These are phyloP conservation scores for Taenioides sp. DNA, from an alignment of 2,797 vertebrate species.

Conservation along the genomic window DNA sequence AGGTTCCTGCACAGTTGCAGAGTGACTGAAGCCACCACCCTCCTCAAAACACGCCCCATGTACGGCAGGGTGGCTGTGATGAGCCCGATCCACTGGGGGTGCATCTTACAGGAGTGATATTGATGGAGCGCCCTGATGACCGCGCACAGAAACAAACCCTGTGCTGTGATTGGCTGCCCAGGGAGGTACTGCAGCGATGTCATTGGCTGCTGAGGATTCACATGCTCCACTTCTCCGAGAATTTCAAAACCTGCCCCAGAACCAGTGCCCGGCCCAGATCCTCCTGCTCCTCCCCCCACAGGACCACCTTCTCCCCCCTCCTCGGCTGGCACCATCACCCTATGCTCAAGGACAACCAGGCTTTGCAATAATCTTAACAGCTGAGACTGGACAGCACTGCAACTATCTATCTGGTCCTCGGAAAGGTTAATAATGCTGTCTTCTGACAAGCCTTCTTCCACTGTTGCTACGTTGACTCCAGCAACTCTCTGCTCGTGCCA, in stretches of 20 bases:
- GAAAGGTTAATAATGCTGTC: constrained; percentile 96
- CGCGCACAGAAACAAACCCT: constrained; percentile 98
- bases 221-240: constrained; percentile 89
- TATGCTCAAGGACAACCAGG: constrained; percentile 92
- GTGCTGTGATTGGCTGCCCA: constrained; percentile 94
- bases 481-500: constrained; percentile 89
- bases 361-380: constrained; percentile 91
- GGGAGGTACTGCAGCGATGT: constrained; percentile 95
- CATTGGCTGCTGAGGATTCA: constrained; percentile 95
- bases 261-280: constrained; percentile 79
- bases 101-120: constrained; percentile 97
- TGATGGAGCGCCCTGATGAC: constrained; percentile 96
- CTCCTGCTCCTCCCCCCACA: constrained; percentile 74
- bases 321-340: constrained; percentile 88
- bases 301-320: constrained; percentile 82
- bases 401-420: constrained; percentile 93
- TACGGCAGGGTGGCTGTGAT: constrained; percentile 96
- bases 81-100: constrained; percentile 96
- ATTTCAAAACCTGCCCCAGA: constrained; percentile 87
- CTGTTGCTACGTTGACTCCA: constrained; percentile 82
- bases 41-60: constrained; percentile 93
- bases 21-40: constrained; percentile 94
- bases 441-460: constrained; percentile 96
- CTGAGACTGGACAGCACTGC: constrained; percentile 94
- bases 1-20: constrained; percentile 96